phyloP scores from a whole-genome alignment of 2,113 vertebrate genomes.

The Lophotis ruficrista region DNA sequence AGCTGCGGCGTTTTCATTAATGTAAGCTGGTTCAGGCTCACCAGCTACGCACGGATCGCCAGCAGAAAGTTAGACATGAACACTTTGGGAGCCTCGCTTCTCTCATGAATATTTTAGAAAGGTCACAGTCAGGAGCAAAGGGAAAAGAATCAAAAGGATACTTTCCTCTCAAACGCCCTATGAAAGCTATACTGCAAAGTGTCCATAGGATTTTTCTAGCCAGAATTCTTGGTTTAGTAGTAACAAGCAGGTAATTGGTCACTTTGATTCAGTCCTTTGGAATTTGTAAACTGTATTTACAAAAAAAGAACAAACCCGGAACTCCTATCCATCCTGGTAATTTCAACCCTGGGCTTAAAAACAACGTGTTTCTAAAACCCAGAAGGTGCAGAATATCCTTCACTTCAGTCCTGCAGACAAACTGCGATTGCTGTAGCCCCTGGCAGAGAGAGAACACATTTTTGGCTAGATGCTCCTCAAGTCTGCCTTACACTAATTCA shows the following conservation, averaged over 20 bases:
- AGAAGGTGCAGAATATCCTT: not conserved
- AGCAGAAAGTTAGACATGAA: not conserved
- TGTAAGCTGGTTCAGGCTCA: not conserved
- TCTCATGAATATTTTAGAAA: not conserved
- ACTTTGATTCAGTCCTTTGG: not conserved
- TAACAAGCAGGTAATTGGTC: fast-evolving
- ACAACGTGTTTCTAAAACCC: not conserved
- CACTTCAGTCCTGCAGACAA: not conserved
- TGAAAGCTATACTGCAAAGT: not conserved
- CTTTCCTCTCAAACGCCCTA: not conserved
- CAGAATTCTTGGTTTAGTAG: not conserved
- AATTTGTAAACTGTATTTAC: not conserved
- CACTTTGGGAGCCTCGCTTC: not conserved
- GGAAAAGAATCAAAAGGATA: not conserved
- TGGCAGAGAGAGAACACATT: not conserved
- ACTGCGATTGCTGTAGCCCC: not conserved
- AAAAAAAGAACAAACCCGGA: not conserved
- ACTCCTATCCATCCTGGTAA: not conserved
- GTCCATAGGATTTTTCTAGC: not conserved
- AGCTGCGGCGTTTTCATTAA: not conserved
- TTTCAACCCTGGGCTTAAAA: not conserved
- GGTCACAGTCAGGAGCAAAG: not conserved
- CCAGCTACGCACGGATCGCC: not conserved
- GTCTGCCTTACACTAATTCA: not conserved
- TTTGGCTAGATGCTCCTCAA: not conserved